A percentile compares a stretch with the other conserved stretches of the same genome.
These are phyloP conservation scores for Dicranocentrus wangi DNA, from an alignment of 2,888 invertebrate species.

Conservation along the genomic window DNA sequence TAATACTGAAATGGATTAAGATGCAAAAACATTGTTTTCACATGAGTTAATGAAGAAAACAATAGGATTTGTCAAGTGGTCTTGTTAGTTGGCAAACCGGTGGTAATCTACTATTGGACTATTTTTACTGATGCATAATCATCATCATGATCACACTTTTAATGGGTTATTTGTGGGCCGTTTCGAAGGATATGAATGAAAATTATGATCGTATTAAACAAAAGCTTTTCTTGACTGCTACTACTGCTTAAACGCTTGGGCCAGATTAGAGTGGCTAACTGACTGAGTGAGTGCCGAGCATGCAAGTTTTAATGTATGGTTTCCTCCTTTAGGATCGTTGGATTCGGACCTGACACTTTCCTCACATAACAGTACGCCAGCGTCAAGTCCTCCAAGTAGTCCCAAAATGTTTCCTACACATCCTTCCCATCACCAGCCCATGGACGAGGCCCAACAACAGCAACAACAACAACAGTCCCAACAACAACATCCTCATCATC, in stretches of 20 bases:
- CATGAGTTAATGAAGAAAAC: too few species aligned
- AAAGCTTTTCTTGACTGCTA: too few species aligned
- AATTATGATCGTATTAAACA: background rate
- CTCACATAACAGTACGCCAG: slow-evolving; percentile 78
- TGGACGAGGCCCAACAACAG: slow-evolving; percentile 75
- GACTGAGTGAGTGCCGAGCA: too few species aligned
- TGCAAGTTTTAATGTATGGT: too few species aligned
- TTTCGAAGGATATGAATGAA: background rate
- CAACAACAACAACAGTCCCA: slow-evolving; percentile 74
- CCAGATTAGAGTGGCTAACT: too few species aligned
- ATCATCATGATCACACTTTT: too few species aligned
- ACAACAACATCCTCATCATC: slow-evolving; percentile 74
- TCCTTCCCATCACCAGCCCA: slow-evolving; percentile 71
- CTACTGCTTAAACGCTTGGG: too few species aligned
- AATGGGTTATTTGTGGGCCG: too few species aligned
- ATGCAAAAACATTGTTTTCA: too few species aligned
- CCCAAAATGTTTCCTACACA: slow-evolving; percentile 73
- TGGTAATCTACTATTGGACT: background rate
- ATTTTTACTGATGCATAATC: slow-evolving; percentile 3
- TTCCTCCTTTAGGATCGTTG: slow-evolving; percentile 77
- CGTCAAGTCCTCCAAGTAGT: slow-evolving; percentile 75
- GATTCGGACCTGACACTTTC: slow-evolving; percentile 74
- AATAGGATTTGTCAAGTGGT: too few species aligned
- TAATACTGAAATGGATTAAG: too few species aligned
- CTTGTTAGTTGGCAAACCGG: background rate